These are phyloP conservation scores for Parazoanthus atlanticus DNA, from an alignment of 92 coral and sea anemone species.

Conservation along the genomic window DNA sequence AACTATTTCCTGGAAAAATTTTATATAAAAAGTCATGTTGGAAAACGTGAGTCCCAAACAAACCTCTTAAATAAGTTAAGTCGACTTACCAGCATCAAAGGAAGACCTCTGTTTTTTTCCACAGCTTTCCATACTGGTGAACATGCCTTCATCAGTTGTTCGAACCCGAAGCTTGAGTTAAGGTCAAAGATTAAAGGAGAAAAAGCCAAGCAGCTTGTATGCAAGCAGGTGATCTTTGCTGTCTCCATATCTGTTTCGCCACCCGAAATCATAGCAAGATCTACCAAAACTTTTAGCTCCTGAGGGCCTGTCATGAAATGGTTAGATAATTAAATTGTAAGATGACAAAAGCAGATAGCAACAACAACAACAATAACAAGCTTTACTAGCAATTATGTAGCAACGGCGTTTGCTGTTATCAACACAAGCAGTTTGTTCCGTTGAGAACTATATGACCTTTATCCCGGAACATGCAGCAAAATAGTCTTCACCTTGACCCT, in stretches of 20 bases:
- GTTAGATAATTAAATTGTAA: not conserved
- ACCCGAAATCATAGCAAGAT: conserved; percentile 45
- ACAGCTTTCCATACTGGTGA: conserved; percentile 38
- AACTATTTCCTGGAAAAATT: not conserved
- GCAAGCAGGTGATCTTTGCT: not conserved
- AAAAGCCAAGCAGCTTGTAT: conserved; percentile 2
- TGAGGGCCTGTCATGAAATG: conserved; percentile 5
- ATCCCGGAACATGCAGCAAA: no score
- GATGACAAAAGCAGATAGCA: not conserved
- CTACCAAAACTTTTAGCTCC: conserved; percentile 41
- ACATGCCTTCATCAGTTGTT: conserved; percentile 30
- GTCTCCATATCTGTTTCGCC: conserved; percentile 46
- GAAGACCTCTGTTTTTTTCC: conserved; percentile 21
- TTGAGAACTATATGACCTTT: no score
- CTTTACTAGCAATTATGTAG: no score
- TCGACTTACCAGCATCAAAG: conserved; percentile 21
- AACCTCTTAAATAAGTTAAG: not conserved
- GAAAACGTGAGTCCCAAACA: not conserved
- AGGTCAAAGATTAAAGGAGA: conserved; percentile 26
- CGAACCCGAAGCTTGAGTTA: not conserved
- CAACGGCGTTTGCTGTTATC: no score
- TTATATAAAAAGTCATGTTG: not conserved
- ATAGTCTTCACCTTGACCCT: no score
- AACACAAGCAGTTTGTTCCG: no score
- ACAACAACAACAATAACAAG: not conserved